Evolutionary conservation across 37 sponge, comb jelly and placozoan species (phyloP), one percentile per base, ranked within the genome.

Genomic region (Lycopodina hypogea): DNA sequence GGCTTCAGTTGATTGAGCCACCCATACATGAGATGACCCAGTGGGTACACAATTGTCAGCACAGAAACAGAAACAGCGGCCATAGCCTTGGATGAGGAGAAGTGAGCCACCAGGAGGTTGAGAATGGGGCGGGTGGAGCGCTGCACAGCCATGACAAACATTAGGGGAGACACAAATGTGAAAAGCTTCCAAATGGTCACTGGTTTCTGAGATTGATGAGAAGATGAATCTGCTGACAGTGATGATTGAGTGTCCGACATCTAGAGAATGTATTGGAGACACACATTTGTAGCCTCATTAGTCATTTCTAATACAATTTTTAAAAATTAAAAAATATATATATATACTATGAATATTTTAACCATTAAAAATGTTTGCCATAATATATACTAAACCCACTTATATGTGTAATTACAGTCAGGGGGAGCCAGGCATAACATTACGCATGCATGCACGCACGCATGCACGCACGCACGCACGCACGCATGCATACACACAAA

Each of bases 1-100:
- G 83, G 65, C 55, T 78, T 84, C 15, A 82, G 55, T 39, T 81
- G 58, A 60, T 88, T 88, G 19, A 88, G 67, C 89, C 89, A 88
- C 17, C 89, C 89, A 42, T 83, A 88, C 14, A 74, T 71, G 0
- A 88, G 51, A 45, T 79, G 84, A 9, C 89, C 89, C 19, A 88
- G 57, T n/a, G 89, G 89, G 30, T 83, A 88, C 0, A 79, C 65
- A 29, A 75, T 74, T 32, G 89, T 79, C 39, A 88, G 62, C 23
- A 88, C 89, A 36, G 89, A 83, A 23, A 88, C 48, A 32, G 89
- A 56, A 61, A 53, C 40, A 4, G 73, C 84, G 48, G 89, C 84
- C 36, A 45, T 58, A 9, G 42, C 60, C 35, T 66, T 66, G 48
- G 56, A 33, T 9, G 68, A 26, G 0, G 83, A 78, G 42, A 33